phyloP scores from a whole-genome alignment of 2,113 vertebrate species.

The Kryptolebias marmoratus region DNA sequence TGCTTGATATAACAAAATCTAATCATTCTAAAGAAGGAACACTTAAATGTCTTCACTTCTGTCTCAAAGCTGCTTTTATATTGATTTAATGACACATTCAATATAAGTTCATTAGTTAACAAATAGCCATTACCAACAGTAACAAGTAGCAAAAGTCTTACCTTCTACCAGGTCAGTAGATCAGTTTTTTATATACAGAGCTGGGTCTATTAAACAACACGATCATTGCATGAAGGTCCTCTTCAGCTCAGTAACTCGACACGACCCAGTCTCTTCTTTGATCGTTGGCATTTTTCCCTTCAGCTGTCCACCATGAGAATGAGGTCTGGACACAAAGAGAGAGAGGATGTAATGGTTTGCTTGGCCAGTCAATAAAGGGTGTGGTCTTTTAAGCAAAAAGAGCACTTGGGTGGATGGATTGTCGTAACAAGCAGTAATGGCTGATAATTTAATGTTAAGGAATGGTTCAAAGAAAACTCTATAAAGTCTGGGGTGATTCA shows the following conservation, averaged over 20 bases:
- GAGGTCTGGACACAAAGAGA: not conserved
- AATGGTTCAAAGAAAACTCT: slow-evolving; percentile 24
- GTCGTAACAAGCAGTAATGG: slow-evolving; percentile 23
- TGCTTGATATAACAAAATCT: not conserved
- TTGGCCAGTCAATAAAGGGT: slow-evolving; percentile 50
- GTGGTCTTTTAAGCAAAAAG: slow-evolving; percentile 68
- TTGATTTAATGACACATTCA: no score
- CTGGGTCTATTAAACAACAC: not conserved
- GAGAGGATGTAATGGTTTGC: slow-evolving; percentile 27
- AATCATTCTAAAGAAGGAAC: not conserved
- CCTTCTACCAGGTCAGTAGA: slow-evolving; percentile 58
- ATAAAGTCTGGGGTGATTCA: no score
- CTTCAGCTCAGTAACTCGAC: slow-evolving; percentile 7
- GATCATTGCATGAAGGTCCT: slow-evolving; percentile 10
- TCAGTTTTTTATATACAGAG: not conserved
- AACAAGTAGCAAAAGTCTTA: slow-evolving; percentile 15
- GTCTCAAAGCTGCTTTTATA: not conserved
- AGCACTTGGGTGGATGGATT: slow-evolving; percentile 33
- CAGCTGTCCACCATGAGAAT: slow-evolving; percentile 20
- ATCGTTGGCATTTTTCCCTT: slow-evolving; percentile 10
- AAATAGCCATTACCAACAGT: not conserved
- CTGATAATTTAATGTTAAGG: slow-evolving; percentile 4
- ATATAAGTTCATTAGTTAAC: not conserved
- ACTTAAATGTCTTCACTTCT: not conserved
- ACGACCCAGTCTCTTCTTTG: slow-evolving; percentile 8